A percentile compares a stretch with the other conserved stretches of the same genome.
Conservation (phyloP, 2,888 invertebrate species). For the Tiliacea citrago region DNA sequence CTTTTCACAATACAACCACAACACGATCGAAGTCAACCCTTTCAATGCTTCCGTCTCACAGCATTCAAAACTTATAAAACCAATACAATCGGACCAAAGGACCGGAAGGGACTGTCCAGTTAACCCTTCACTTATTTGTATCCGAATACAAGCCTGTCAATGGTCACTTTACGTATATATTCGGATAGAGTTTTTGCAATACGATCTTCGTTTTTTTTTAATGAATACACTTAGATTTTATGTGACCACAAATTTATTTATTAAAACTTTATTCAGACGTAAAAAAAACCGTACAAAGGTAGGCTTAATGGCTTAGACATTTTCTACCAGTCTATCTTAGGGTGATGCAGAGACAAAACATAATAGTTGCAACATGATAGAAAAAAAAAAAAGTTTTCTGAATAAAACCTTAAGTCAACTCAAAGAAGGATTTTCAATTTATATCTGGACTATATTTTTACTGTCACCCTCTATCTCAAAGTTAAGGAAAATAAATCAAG, state of each 20-base stretch:
- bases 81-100: conserved; percentile 46
- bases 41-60: conserved; percentile 43
- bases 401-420: too few relatives aligned
- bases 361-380: too few relatives aligned
- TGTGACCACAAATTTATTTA: not conserved
- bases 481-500: conserved; percentile 38
- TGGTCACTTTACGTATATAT: conserved; percentile 36
- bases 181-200: conserved; percentile 38
- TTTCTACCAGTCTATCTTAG: not conserved
- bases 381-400: too few relatives aligned
- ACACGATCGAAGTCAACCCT: conserved; percentile 53
- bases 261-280: not conserved
- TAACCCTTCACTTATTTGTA: conserved; percentile 60
- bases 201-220: conserved; percentile 28
- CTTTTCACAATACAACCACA: conserved; percentile 27
- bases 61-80: conserved; percentile 45
- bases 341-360: too few relatives aligned
- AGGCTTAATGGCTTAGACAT: too few relatives aligned
- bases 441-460: not conserved
- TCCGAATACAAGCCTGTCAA: conserved; percentile 45
- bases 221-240: conserved; percentile 18
- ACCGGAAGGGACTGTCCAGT: conserved; percentile 62
- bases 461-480: not conserved
- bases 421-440: not conserved
- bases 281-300: not conserved